Evolutionary conservation across 2,113 vertebrate genomes (phyloP), one percentile per base, ranked within the genome.

Genomic region (Orycteropus afer): DNA sequence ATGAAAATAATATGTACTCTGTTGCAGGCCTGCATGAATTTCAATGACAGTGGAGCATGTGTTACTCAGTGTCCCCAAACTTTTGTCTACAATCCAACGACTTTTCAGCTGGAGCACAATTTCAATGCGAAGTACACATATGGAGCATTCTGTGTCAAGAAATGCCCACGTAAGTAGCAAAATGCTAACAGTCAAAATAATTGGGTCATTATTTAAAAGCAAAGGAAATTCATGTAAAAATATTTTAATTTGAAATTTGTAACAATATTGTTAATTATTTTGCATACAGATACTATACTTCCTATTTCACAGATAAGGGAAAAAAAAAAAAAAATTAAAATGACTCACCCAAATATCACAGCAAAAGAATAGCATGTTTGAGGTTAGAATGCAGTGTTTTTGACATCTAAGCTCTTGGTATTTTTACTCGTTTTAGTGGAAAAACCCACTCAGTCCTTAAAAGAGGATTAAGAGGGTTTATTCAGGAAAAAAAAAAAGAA

Each of bases 11-110:
- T 67, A 34, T 95, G 1, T 91, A 17, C 92, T 95, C 2, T 95
- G 6, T 95, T 94, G 3, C 98, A 99, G 99, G 99, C 99, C 42
- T 99, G 99, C 95, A 99, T 99, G 98, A 99, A 99, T 97, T 99
- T 99, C 98, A 99, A 99, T 84, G 99, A 99, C 98, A 99, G 99
- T 0, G 99, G 99, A 1, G 99, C 99, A 0, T 99, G 99, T 53
- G 99, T 99, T 93, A 99, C 99, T 0, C 99, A 99, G 94, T 99
- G 99, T 90, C 99, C 99, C 23, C 99, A 99, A 97, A 99, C 99
- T 2, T 99, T 99, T 8, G 99, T 99, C 23, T 99, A 99, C 98
- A 99, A 99, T 97, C 99, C 99, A 53, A 99, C 99, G 2, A 99
- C 99, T 34, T 99, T 99, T 93, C 99, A 99, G 73, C 89, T 99